A percentile compares a stretch with the other conserved stretches of the same genome.
phyloP scores from a whole-genome alignment of 92 coral and sea anemone genomes.

The Phenganax subtilis region DNA sequence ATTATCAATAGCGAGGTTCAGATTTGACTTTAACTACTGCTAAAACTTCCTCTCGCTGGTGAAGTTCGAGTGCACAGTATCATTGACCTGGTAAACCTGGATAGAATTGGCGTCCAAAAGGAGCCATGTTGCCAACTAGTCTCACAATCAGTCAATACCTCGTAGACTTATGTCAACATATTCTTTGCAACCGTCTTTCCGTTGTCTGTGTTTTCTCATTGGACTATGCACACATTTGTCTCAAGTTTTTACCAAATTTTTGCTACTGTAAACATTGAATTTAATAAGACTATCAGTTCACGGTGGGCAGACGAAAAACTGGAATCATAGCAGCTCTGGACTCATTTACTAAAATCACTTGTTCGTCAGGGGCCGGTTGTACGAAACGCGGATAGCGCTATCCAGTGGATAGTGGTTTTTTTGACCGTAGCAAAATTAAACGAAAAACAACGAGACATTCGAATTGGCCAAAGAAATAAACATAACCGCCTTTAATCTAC shows the following conservation, averaged over 20 bases:
- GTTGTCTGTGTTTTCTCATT: conserved; percentile 8
- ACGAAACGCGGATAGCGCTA: too few species aligned
- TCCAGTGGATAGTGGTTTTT: too few species aligned
- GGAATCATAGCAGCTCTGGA: background rate
- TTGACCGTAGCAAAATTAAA: background rate
- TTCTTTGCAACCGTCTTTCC: conserved; percentile 9
- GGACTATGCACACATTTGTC: conserved; percentile 27
- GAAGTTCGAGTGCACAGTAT: background rate
- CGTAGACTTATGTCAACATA: background rate
- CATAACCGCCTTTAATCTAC: too few species aligned
- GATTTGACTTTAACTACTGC: too few species aligned
- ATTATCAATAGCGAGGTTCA: too few species aligned
- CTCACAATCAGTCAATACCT: too few species aligned
- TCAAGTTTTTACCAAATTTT: conserved; percentile 16
- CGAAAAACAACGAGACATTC: too few species aligned
- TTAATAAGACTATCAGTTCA: conserved; percentile 9
- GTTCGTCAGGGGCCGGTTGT: background rate
- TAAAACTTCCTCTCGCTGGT: too few species aligned
- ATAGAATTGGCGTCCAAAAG: background rate
- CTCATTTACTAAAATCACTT: background rate
- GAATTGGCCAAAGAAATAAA: too few species aligned
- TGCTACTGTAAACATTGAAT: background rate
- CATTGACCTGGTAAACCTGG: background rate
- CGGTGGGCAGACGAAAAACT: background rate
- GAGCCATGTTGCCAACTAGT: background rate